phyloP scores from a whole-genome alignment of 2,113 vertebrate genomes.

The Seriola quinqueradiata region DNA sequence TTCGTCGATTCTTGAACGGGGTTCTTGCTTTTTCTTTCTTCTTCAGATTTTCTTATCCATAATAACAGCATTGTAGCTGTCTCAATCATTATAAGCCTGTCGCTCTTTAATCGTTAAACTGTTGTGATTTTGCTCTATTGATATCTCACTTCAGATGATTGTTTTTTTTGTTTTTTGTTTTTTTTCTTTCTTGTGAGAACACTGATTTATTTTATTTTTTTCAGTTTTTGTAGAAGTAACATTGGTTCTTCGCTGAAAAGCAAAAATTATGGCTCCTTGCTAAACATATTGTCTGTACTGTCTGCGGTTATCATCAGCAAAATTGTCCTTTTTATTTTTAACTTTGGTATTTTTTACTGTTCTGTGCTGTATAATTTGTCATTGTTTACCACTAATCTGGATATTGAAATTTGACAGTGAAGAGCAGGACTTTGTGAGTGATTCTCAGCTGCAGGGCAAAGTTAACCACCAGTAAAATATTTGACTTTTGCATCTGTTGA shows the following conservation, averaged over 20 bases:
- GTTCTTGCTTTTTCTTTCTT: constrained; percentile 32
- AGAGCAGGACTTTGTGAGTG: constrained; percentile 36
- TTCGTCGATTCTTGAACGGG: constrained; percentile 8
- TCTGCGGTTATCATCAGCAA: constrained; percentile 38
- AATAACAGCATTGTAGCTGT: constrained; percentile 39
- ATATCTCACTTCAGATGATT: constrained; percentile 38
- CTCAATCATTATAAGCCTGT: constrained; percentile 43
- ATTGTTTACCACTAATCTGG: constrained; percentile 46
- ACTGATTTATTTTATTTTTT: not conserved
- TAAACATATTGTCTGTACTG: constrained; percentile 28
- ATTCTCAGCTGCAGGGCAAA: constrained; percentile 30
- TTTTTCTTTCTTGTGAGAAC: constrained; percentile 9
- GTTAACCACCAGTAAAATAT: constrained; percentile 32
- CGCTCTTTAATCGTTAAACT: constrained; percentile 54
- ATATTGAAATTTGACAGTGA: constrained; percentile 31
- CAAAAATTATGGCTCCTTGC: constrained; percentile 18
- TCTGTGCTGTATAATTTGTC: constrained; percentile 47
- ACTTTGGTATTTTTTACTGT: constrained; percentile 46
- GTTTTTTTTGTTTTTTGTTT: not conserved
- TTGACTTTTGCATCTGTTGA: constrained; percentile 34
- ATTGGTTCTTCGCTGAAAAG: constrained; percentile 10
- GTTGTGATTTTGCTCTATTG: constrained; percentile 48
- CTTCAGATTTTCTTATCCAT: constrained; percentile 37
- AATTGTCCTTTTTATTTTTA: constrained; percentile 37
- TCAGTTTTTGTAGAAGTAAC: constrained; percentile 25